Evolutionary conservation across 2,888 invertebrate genomes (phyloP).

Genomic region (Drosophila trichaetosa): DNA sequence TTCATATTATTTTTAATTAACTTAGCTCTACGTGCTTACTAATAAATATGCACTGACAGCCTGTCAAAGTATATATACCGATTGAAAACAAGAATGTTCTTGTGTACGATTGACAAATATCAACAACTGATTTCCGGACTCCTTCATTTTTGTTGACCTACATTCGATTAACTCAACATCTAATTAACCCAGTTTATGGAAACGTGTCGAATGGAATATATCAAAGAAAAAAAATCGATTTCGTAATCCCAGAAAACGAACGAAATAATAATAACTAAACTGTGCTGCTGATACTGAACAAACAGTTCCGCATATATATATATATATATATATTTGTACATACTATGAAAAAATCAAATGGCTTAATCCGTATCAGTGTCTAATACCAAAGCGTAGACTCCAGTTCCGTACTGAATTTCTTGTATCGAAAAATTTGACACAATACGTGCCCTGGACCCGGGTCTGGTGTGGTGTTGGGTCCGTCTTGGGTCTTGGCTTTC

Average conservation of each 20-base stretch:
- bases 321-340: neutral
- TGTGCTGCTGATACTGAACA: constrained; percentile 25
- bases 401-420: constrained; percentile 80
- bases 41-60: neutral
- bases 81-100: neutral
- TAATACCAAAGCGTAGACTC: constrained; percentile 63
- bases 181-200: constrained; percentile 10
- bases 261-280: constrained; percentile 45
- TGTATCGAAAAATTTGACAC: constrained; percentile 78
- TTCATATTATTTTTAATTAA: neutral
- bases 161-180: constrained; percentile 11
- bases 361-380: constrained; percentile 46
- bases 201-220: constrained; percentile 32
- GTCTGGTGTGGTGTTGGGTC: constrained; percentile 28
- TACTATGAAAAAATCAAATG: constrained; percentile 28
- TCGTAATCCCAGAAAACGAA: constrained; percentile 60
- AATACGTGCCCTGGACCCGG: constrained; percentile 66
- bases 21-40: neutral
- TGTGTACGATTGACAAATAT: neutral
- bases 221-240: constrained; percentile 49
- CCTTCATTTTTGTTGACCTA: constrained; percentile 35
- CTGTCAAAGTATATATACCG: too few relatives aligned
- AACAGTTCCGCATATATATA: constrained; percentile 61
- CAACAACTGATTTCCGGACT: constrained; percentile 1
- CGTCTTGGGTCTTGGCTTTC: constrained; percentile 59